Evolutionary conservation across 1,140 invertebrate species (phyloP), one percentile per base, ranked within the genome.

Genomic region (Diplogasteroides magnus): DNA sequence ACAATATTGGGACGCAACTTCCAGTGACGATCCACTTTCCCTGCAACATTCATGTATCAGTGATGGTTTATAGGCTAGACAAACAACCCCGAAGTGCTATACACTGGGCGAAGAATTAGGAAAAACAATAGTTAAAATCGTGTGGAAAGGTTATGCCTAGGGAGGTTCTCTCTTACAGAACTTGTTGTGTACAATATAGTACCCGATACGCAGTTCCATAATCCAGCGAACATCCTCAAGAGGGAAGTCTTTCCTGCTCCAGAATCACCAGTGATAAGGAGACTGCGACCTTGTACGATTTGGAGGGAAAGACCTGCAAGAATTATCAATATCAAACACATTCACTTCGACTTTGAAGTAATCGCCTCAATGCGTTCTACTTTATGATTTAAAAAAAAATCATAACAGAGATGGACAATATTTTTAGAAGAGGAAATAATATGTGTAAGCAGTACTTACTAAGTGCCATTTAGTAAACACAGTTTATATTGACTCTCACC

Each of bases 171-270:
- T n/a, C n/a, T n/a, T n/a, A n/a, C n/a, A n/a, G n/a, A n/a, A n/a
- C n/a, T n/a, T n/a, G n/a, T n/a, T n/a, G n/a, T n/a, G n/a, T n/a
- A n/a, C n/a, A n/a, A n/a, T n/a, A n/a, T n/a, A n/a, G n/a, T n/a
- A 78, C 84, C 84, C 71, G 78, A 73, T 14, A 68, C 61, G 61
- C 76, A 67, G 57, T 78, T 78, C 88, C 88, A 89, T 2, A 89
- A 77, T 6, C 86, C 86, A 73, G 85, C 84, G 31, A 89, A 77
- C 3, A 88, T 82, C 61, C 88, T 77, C 13, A 89, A 77, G 26
- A 89, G 71, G 29, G 88, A 88, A 58, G 86, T 87, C 79, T 89
- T 89, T 15, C 88, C 88, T 80, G 84, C 85, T 0, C 87, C 87
- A 80, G 87, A 88, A 65, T 85, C 82, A 26, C 88, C 88, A 55